Conservation (phyloP, 1,140 invertebrate species). For the Aphelinus certus region DNA sequence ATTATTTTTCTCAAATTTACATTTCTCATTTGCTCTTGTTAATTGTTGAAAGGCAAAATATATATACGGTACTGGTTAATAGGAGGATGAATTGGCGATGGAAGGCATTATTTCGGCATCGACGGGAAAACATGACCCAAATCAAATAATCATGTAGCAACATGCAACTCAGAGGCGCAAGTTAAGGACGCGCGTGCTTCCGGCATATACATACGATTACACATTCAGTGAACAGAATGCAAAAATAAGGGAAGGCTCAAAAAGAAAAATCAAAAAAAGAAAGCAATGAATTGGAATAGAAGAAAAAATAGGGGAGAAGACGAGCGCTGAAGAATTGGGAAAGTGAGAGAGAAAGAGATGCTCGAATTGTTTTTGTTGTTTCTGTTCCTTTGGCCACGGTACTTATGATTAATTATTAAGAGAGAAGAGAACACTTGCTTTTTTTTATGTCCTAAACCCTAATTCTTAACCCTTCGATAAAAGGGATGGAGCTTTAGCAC, state of each 20-base stretch:
- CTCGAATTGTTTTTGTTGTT: neutral
- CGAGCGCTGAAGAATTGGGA: conserved; percentile 4
- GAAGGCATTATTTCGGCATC: neutral
- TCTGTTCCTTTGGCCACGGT: neutral
- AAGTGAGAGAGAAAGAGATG: conserved; percentile 39
- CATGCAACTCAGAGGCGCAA: neutral
- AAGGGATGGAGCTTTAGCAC: conserved; percentile 23
- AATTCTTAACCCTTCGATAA: neutral
- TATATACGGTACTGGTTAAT: neutral
- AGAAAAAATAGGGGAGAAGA: neutral
- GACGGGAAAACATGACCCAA: too few species aligned
- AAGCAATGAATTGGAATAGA: neutral
- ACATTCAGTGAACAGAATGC: neutral
- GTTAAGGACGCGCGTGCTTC: conserved; percentile 13
- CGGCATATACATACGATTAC: neutral
- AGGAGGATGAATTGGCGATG: conserved; percentile 3
- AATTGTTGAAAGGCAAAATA: neutral
- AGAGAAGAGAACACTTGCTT: conserved; percentile 25
- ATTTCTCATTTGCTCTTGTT: neutral
- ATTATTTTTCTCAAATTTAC: conserved; percentile 19
- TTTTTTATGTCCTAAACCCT: conserved; percentile 10
- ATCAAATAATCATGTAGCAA: too few species aligned
- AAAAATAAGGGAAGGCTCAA: neutral
- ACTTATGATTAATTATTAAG: conserved; percentile 24
- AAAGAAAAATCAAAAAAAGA: conserved; percentile 7